phyloP scores from a whole-genome alignment of 2,888 invertebrate genomes.

The Amphipyra berbera region DNA sequence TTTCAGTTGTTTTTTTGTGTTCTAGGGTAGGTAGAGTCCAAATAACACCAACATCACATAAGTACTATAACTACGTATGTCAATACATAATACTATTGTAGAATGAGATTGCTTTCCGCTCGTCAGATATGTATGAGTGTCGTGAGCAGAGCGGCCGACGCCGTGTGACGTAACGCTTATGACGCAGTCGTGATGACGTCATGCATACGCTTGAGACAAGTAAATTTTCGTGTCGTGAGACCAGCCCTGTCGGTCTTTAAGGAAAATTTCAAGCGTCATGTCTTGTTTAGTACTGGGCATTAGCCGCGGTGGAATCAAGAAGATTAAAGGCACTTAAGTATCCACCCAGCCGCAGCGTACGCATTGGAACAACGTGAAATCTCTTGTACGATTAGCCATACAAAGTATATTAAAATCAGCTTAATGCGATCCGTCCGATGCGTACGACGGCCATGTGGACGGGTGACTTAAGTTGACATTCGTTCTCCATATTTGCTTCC shows the following conservation, averaged over 20 bases:
- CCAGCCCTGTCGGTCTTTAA: constrained; percentile 25
- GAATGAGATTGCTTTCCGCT: constrained; percentile 85
- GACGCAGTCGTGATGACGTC: constrained; percentile 28
- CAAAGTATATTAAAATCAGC: too few relatives aligned
- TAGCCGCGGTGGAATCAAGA: neutral
- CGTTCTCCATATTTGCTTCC: too few relatives aligned
- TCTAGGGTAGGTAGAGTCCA: neutral
- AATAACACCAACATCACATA: constrained; percentile 51
- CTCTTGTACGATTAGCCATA: too few relatives aligned
- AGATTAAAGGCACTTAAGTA: too few relatives aligned
- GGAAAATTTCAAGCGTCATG: neutral
- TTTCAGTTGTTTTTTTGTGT: neutral
- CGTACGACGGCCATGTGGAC: too few relatives aligned
- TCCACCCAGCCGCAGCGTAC: too few relatives aligned
- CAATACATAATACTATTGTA: constrained; percentile 69
- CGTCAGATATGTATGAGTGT: constrained; percentile 86
- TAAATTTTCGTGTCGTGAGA: constrained; percentile 11
- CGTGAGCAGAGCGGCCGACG: constrained; percentile 73
- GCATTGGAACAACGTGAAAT: too few relatives aligned
- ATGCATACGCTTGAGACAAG: constrained; percentile 8
- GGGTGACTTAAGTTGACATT: too few relatives aligned
- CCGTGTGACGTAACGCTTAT: constrained; percentile 67
- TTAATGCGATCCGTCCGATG: too few relatives aligned
- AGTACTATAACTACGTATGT: constrained; percentile 73
- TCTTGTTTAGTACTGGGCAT: neutral